Conservation (phyloP, 2,888 invertebrate genomes). For the Gisinianus flammeolus region DNA sequence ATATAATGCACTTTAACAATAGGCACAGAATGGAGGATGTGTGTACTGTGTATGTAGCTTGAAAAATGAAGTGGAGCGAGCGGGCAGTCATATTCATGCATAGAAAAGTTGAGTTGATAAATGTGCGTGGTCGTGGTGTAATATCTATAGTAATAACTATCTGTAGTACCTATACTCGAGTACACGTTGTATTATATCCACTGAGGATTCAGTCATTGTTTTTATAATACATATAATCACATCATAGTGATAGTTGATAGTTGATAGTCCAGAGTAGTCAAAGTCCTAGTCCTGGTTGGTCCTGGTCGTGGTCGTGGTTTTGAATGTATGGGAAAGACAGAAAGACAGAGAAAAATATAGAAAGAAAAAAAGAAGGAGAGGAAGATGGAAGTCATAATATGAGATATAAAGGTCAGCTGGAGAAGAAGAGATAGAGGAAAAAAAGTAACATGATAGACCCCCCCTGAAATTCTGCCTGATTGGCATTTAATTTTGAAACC, state of each 20-base stretch:
- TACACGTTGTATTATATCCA: not conserved
- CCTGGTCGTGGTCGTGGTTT: too few relatives aligned
- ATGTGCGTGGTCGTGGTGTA: too few relatives aligned
- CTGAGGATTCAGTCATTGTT: not conserved
- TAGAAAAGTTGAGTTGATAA: too few relatives aligned
- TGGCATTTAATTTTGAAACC: slow-evolving; percentile 19
- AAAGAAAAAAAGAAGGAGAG: not conserved
- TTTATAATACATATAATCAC: not conserved
- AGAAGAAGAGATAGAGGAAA: not conserved
- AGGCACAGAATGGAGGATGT: not conserved
- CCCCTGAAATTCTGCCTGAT: slow-evolving; percentile 12
- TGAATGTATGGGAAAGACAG: too few relatives aligned
- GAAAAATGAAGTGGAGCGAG: not conserved
- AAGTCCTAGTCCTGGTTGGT: too few relatives aligned
- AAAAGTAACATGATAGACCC: slow-evolving; percentile 13
- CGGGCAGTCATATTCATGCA: not conserved
- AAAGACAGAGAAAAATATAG: too few relatives aligned
- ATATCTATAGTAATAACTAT: too few relatives aligned
- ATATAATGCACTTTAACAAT: too few relatives aligned
- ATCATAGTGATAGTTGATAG: too few relatives aligned
- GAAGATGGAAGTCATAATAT: slow-evolving; percentile 3
- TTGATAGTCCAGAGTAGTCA: not conserved
- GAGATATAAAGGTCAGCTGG: not conserved
- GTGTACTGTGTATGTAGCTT: not conserved
- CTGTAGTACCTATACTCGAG: not conserved